Evolutionary conservation across 2,113 vertebrate species (phyloP).

Genomic region (Urocolius indicus): DNA sequence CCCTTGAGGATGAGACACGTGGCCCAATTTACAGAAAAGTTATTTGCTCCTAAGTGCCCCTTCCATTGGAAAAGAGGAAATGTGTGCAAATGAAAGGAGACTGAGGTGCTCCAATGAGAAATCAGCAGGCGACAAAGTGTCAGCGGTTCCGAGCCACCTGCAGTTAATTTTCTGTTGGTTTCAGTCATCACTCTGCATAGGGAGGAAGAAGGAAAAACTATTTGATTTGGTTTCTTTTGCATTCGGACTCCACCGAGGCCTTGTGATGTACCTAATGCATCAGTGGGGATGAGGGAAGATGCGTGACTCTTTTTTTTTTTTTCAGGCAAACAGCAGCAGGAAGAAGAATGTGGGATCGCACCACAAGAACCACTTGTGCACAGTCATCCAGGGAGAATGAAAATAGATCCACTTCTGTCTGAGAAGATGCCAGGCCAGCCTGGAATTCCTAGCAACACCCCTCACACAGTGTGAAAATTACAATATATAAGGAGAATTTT

Average conservation of each 20-base stretch:
- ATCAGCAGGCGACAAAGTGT: constrained; percentile 33
- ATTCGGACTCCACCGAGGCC: rapidly evolving
- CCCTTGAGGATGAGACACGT: neutral
- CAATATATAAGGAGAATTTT: neutral
- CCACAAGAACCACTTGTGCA: neutral
- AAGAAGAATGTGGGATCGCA: neutral
- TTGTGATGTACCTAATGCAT: neutral
- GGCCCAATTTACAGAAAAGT: constrained; percentile 28
- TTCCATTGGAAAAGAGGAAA: neutral
- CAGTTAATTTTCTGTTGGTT: constrained; percentile 43
- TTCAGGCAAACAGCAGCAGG: neutral
- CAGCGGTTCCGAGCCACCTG: constrained; percentile 48
- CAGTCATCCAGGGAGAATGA: neutral
- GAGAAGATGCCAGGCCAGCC: neutral
- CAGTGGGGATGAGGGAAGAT: neutral
- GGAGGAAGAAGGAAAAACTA: neutral
- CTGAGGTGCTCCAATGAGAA: constrained; percentile 34
- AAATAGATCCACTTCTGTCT: neutral
- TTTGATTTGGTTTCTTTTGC: neutral
- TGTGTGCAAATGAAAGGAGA: constrained; percentile 33
- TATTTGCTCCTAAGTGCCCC: neutral
- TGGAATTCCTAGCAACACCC: neutral
- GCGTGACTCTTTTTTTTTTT: neutral
- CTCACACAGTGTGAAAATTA: neutral
- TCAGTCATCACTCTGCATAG: neutral